Conservation (phyloP, 2,888 invertebrate species). For the Dorcus parallelipipedus region DNA sequence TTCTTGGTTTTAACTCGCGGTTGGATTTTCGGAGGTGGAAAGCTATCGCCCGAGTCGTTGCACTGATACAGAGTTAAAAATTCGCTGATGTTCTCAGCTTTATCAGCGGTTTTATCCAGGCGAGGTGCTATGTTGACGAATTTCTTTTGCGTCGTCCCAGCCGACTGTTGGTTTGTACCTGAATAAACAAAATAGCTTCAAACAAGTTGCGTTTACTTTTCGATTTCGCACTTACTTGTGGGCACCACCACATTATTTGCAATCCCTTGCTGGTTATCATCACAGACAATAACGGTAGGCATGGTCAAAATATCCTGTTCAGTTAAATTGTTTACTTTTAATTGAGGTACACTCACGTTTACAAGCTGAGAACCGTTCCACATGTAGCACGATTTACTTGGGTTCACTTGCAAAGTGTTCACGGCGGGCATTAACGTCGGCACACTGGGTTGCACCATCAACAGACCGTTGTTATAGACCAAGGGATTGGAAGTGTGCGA, state of each 20-base stretch:
- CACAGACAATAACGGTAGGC: slow-evolving; percentile 39
- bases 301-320: slow-evolving; percentile 42
- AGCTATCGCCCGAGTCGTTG: slow-evolving; percentile 3
- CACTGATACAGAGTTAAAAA: slow-evolving; percentile 23
- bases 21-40: neutral
- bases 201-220: neutral
- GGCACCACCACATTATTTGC: neutral
- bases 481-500: slow-evolving; percentile 18
- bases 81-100: slow-evolving; percentile 18
- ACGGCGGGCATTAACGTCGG: slow-evolving; percentile 9
- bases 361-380: slow-evolving; percentile 23
- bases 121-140: slow-evolving; percentile 9
- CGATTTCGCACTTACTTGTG: slow-evolving; percentile 3
- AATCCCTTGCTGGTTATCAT: slow-evolving; percentile 10
- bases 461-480: slow-evolving; percentile 22
- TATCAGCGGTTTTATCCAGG: neutral
- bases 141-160: slow-evolving; percentile 1
- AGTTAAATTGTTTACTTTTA: slow-evolving; percentile 26
- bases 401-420: slow-evolving; percentile 10
- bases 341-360: slow-evolving; percentile 21
- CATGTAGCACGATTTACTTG: slow-evolving; percentile 22
- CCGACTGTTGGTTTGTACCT: slow-evolving; percentile 1
- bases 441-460: slow-evolving; percentile 25
- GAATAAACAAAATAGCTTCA: neutral
- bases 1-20: neutral